Evolutionary conservation across 2,888 invertebrate genomes (phyloP), one percentile per base, ranked within the genome.

Genomic region (Meiosimyza platycephala): DNA sequence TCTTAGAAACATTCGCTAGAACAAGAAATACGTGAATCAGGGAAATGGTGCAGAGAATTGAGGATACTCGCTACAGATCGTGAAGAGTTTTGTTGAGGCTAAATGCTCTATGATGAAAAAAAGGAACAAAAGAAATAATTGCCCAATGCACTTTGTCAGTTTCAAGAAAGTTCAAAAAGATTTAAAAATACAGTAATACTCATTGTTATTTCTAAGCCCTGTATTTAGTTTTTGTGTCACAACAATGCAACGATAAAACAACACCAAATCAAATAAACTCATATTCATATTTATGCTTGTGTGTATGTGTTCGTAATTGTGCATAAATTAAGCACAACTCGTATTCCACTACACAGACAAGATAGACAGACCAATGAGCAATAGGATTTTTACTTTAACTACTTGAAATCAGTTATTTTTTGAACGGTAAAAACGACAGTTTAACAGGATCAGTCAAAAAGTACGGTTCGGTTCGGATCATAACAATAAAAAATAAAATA

Each of bases 391-490:
- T n/a, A 15, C 54, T 40, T 12, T 28, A 16, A 47, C 48, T 48
- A 15, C 11, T 54, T 28, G n/a, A 28, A 59, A 18, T 59, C 57
- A 68, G 68, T 68, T 50, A 68, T 59, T 16, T 59, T 68, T 47
- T 18, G 57, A 68, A 57, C 50, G 15, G 12, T 28, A 40, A 28
- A 47, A 48, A 65, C 50, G 62, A 74, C 75, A 72, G 75, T 73
- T 72, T n/a, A 15, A 71, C 13, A 54, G 28, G 52, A 15, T 28
- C 47, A 40, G 48, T 7, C 28, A 60, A 54, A 33, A 18, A 18
- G 52, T 59, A 71, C 71, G 62, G 62, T 1, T 65, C 16, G 54
- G 16, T 18, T 48, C 51, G 40, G 62, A 40, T 48, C 50, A 15
- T 6, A 48, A 48, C n/a, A 13, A 33, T 40, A 65, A 64, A 51